A percentile compares a stretch with the other conserved stretches of the same genome.
Conservation (phyloP, 2,797 vertebrate species). For the Brotula barbata region DNA sequence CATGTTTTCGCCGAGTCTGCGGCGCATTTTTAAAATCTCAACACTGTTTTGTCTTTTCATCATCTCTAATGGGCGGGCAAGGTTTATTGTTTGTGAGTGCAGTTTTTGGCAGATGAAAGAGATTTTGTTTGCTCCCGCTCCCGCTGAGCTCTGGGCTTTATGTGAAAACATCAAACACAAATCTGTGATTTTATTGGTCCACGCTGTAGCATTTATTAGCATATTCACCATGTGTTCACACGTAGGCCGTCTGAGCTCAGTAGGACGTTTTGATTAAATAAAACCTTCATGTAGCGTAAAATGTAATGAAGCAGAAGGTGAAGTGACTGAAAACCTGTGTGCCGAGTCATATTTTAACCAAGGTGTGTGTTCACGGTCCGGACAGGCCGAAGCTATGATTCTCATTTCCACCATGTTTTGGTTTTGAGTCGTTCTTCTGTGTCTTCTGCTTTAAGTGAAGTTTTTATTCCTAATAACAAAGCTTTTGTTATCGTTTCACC, state of each 20-base stretch:
- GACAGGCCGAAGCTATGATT: too few species aligned
- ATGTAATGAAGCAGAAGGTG: slow-evolving; percentile 12
- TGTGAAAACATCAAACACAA: slow-evolving; percentile 69
- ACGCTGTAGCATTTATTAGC: slow-evolving; percentile 58
- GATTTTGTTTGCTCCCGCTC: slow-evolving; percentile 14
- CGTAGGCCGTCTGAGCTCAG: background rate
- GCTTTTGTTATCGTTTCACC: too few species aligned
- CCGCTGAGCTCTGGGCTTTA: slow-evolving; percentile 54
- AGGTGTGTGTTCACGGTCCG: too few species aligned
- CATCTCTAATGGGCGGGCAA: slow-evolving; percentile 41
- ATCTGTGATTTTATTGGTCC: slow-evolving; percentile 63
- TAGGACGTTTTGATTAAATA: slow-evolving; percentile 25
- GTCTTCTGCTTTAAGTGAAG: too few species aligned
- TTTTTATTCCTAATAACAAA: too few species aligned
- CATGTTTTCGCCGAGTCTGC: slow-evolving; percentile 41
- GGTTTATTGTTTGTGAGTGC: slow-evolving; percentile 61
- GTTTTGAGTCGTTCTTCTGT: too few species aligned
- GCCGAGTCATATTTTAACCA: background rate
- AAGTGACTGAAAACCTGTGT: background rate
- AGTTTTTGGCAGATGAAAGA: slow-evolving; percentile 64
- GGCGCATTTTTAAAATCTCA: slow-evolving; percentile 41
- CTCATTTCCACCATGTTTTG: too few species aligned
- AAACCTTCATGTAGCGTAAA: slow-evolving; percentile 30
- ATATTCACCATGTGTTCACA: slow-evolving; percentile 57
- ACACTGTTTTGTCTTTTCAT: slow-evolving; percentile 49